Base-by-base conservation (phyloP, 2,888 invertebrate species). In the Busseola fusca region DNA sequence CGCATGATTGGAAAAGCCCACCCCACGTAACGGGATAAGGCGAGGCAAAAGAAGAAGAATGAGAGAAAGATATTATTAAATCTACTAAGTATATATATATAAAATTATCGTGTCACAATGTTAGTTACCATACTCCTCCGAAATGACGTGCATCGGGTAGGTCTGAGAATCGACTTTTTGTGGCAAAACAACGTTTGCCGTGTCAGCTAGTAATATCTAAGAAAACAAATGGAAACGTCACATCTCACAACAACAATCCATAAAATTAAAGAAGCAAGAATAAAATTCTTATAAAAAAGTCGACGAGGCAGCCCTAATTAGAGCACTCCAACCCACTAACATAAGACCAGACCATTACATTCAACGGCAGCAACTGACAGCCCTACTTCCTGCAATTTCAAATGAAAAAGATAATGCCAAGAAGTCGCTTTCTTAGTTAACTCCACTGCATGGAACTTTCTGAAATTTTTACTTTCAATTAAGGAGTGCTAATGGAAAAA, bases 401-500 rank as follows among this genome's bases (percentile, higher is more conserved):
- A 80, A 84, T 62, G 74, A 77, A 77, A 76, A 82, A 74, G 77
- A 76, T 82, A 83, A 83, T 78, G 60, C 82, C 72, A 78, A 82
- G 79, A 81, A 83, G 73, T 81, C 76, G 42, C 73, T 69, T 77
- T 83, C 81, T 84, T 85, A 81, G 82, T 85, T 82, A 84, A 88
- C 84, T 85, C 83, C 77, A 83, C 79, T 81, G 79, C 80, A 79
- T 77, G 72, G 78, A 85, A 80, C 78, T 82, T 82, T 75, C 74
- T 80, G 75, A 84, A 72, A 86, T 85, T 87, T 86, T 86, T 84
- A 86, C 87, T 89, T 88, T 89, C 86, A 89, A 89, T 88, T 88
- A 88, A 90, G 86, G 77, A 86, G 87, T 88, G 84, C 86, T 89
- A 91, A 91, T 91, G 89, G 87, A 88, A 89, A 87, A 89, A 90